Conservation (phyloP, 2,113 vertebrate genomes). For the Ptyas mucosa region DNA sequence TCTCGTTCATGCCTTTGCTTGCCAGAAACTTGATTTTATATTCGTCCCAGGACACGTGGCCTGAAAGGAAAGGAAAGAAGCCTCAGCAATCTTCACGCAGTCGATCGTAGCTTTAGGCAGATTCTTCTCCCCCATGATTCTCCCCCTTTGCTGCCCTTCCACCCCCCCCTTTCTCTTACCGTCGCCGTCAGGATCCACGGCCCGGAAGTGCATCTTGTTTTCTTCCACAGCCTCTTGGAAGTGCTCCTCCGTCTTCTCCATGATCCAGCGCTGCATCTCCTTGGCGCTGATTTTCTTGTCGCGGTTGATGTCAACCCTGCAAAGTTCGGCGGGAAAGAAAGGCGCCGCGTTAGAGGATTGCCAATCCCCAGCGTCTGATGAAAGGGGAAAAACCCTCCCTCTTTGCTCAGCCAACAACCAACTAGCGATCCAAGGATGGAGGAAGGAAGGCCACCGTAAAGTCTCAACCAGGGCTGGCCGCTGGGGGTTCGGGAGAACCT, state of each 20-base stretch:
- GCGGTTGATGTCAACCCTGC: constrained; percentile 85
- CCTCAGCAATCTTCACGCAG: fast-evolving
- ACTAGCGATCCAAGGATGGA: background rate
- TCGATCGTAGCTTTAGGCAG: background rate
- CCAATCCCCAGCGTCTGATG: background rate
- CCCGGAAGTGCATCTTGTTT: constrained; percentile 87
- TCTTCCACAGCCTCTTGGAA: constrained; percentile 88
- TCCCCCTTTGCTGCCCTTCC: too few relatives aligned
- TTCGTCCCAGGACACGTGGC: constrained; percentile 91
- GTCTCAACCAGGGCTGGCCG: fast-evolving
- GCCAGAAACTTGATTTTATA: constrained; percentile 90
- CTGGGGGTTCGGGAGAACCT: too few relatives aligned
- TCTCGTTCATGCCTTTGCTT: constrained; percentile 92
- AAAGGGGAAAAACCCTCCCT: too few relatives aligned
- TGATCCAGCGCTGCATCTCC: constrained; percentile 95
- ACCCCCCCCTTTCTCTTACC: constrained; percentile 66
- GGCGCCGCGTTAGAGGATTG: too few relatives aligned
- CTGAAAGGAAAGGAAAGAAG: constrained; percentile 55
- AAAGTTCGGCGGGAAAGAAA: fast-evolving
- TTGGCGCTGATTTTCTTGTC: constrained; percentile 85
- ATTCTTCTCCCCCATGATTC: background rate
- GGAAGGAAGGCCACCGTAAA: background rate
- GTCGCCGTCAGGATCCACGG: constrained; percentile 89
- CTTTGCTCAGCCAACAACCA: background rate
- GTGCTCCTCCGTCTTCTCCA: constrained; percentile 93